phyloP scores from a whole-genome alignment of 2,797 vertebrate genomes.

The Leptatherina wallacei region DNA sequence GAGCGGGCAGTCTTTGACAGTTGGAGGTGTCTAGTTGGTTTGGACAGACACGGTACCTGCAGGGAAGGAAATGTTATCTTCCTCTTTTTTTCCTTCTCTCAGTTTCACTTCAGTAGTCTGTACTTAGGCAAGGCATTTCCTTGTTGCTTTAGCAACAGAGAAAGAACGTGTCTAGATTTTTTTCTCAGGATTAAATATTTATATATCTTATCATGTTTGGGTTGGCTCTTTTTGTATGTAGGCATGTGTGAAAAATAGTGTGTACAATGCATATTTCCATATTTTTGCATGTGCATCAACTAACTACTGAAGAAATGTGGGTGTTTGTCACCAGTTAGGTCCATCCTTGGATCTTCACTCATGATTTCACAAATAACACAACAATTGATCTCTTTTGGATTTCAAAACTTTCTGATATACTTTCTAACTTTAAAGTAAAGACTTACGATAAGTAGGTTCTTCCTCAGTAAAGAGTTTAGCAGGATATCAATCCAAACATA shows the following conservation, averaged over 20 bases:
- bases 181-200: slow-evolving; percentile 10
- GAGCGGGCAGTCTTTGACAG: slow-evolving; percentile 34
- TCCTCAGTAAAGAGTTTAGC: not conserved
- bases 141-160: slow-evolving; percentile 68
- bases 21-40: slow-evolving; percentile 28
- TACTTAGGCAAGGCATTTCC: slow-evolving; percentile 42
- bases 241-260: slow-evolving; percentile 15
- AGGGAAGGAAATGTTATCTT: slow-evolving; percentile 31
- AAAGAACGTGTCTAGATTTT: slow-evolving; percentile 15
- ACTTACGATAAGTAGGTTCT: not conserved
- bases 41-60: slow-evolving; percentile 12
- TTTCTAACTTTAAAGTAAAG: slow-evolving; percentile 8
- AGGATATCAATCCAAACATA: slow-evolving; percentile 12
- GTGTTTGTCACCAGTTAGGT: slow-evolving; percentile 16
- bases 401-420: not conserved
- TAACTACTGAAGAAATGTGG: slow-evolving; percentile 27
- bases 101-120: slow-evolving; percentile 41
- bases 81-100: slow-evolving; percentile 17
- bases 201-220: slow-evolving; percentile 15
- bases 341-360: not conserved
- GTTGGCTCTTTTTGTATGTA: not conserved
- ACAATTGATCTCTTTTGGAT: slow-evolving; percentile 7
- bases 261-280: not conserved
- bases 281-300: not conserved
- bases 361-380: not conserved